Base-by-base conservation (phyloP, 2,113 vertebrate genomes). In the Sialia sialis region DNA sequence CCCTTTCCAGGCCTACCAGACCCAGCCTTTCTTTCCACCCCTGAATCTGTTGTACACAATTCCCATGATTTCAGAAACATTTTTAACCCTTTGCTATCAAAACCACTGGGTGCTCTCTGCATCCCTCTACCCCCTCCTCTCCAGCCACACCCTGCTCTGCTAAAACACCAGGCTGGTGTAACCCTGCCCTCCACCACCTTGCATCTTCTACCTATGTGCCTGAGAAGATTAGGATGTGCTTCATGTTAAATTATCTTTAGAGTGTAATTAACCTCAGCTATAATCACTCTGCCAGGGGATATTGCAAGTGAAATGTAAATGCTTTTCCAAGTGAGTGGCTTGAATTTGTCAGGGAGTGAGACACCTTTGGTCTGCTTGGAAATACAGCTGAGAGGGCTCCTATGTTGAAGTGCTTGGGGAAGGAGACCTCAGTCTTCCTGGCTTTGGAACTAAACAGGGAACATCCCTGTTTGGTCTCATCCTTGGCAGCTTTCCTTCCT, bases 71-170 rank as follows among this genome's bases (percentile, higher is more conserved):
- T n/a, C n/a, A n/a, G n/a, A n/a, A n/a, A n/a, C n/a, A n/a, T n/a
- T n/a, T n/a, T n/a, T n/a, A n/a, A n/a, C n/a, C n/a, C n/a, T n/a
- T n/a, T n/a, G n/a, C n/a, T n/a, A n/a, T n/a, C n/a, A n/a, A n/a
- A n/a, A n/a, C 22, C 1, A 4, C 56, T 48, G 23, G n/a, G 48
- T 77, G 56, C 27, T 69, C 49, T 64, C 36, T 41, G 20, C 11
- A 0, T 19, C 14, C 13, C n/a, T 67, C 29, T 63, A 7, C 6
- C 9, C 46, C 0, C 48, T 56, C 26, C 26, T 16, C 38, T 66
- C 44, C 75, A 38, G 44, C 67, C 67, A 58, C 43, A 13, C 30
- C 14, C 27, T 30, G 9, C 3, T 55, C 26, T 17, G 26, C 15
- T 51, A 27, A 51, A 51, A 9, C 48, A 25, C 23, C 48, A 8